phyloP scores from a whole-genome alignment of 2,113 vertebrate species.

The Marmota flaviventris region DNA sequence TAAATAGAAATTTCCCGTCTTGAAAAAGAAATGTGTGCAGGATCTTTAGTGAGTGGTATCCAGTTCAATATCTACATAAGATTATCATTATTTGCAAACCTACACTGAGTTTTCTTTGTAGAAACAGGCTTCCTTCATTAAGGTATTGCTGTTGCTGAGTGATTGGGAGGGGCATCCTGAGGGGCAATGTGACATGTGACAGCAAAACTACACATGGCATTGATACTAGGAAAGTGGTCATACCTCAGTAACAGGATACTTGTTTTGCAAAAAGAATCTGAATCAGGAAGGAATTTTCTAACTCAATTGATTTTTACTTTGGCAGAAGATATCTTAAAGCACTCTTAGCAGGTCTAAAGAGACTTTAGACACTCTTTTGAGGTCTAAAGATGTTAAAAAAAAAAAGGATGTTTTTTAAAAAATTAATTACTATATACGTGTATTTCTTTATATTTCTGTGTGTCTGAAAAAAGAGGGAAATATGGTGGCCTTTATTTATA shows the following conservation, averaged over 20 bases:
- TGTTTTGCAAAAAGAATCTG: conserved; percentile 21
- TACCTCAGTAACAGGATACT: background rate
- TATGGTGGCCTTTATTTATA: background rate
- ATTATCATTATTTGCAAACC: conserved; percentile 20
- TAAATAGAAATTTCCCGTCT: conserved; percentile 78
- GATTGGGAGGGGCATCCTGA: background rate
- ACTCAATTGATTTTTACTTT: background rate
- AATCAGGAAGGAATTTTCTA: background rate
- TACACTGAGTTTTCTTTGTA: background rate
- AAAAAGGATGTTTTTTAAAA: background rate
- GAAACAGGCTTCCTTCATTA: background rate
- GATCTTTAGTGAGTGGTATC: background rate
- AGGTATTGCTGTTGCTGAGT: background rate
- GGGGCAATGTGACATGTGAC: background rate
- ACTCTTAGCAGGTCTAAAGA: background rate
- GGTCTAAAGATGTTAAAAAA: background rate
- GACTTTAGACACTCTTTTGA: no score
- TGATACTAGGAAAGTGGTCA: background rate
- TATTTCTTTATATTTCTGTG: background rate
- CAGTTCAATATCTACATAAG: background rate
- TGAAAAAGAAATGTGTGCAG: conserved; percentile 52
- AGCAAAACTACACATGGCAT: background rate
- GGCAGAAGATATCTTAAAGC: background rate
- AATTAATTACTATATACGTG: background rate
- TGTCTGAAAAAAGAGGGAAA: background rate